These are phyloP conservation scores for Euleptes europaea DNA, from an alignment of 2,113 vertebrate genomes.

Conservation along the genomic window DNA sequence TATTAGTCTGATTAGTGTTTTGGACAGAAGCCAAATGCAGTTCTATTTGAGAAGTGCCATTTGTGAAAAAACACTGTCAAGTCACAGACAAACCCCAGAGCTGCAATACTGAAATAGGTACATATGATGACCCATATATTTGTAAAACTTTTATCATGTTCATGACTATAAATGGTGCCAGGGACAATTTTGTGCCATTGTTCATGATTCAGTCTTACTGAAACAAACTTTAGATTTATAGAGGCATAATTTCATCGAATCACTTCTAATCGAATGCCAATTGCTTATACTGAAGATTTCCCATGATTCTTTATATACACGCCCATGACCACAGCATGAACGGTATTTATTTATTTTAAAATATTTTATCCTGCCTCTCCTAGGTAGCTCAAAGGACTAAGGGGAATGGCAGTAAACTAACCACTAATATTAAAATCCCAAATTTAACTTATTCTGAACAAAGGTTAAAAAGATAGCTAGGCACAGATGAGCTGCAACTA, in stretches of 20 bases:
- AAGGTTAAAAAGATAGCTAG: background rate
- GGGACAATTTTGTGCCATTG: background rate
- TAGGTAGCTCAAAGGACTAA: background rate
- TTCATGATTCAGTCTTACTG: background rate
- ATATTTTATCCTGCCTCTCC: too few species aligned
- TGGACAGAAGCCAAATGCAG: background rate
- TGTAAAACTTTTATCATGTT: slow-evolving; percentile 22
- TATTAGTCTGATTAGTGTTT: background rate
- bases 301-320: background rate
- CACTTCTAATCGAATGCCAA: background rate
- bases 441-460: background rate
- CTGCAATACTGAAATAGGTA: background rate
- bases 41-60: slow-evolving; percentile 22
- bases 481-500: background rate
- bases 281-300: background rate
- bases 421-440: background rate
- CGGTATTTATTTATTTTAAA: background rate
- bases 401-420: background rate
- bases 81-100: slow-evolving; percentile 8
- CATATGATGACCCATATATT: background rate
- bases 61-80: background rate
- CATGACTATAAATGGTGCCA: background rate
- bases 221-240: background rate
- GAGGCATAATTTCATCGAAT: background rate
- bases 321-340: rapidly evolving